Conservation (phyloP, 2,113 vertebrate species). For the Elachura formosa region DNA sequence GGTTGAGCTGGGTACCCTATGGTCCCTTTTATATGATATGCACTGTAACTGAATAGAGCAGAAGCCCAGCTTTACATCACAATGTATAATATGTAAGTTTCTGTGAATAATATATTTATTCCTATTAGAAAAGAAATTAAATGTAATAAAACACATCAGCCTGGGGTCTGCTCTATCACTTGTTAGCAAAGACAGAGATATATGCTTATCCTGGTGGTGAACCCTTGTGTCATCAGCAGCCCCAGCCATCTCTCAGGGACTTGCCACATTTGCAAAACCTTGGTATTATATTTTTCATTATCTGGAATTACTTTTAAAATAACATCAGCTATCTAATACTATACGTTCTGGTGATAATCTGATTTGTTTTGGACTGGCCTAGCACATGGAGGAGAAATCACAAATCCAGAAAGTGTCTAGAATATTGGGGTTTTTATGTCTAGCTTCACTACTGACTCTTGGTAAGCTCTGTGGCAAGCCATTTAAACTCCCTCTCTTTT, state of each 20-base stretch:
- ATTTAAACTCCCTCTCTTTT: neutral
- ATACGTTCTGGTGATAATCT: neutral
- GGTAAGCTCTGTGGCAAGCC: neutral
- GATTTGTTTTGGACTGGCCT: neutral
- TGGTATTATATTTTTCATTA: neutral
- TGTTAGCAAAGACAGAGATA: slow-evolving; percentile 3
- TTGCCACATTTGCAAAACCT: neutral
- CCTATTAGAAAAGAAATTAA: slow-evolving; percentile 42
- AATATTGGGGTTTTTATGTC: neutral
- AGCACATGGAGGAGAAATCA: neutral
- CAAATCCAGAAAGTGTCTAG: neutral
- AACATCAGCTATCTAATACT: neutral
- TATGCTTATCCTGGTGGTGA: neutral
- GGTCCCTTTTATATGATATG: neutral
- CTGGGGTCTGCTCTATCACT: slow-evolving; percentile 20
- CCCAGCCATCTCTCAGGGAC: neutral
- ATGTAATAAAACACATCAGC: slow-evolving; percentile 35
- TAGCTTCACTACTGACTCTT: neutral
- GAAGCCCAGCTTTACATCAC: neutral
- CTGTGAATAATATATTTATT: slow-evolving; percentile 37
- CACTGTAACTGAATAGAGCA: neutral
- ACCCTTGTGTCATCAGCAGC: neutral
- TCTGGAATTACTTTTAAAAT: neutral
- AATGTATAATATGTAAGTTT: neutral
- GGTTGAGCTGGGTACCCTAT: neutral